These are phyloP conservation scores for Orcinus orca DNA, from an alignment of 2,113 vertebrate species.

Conservation along the genomic window DNA sequence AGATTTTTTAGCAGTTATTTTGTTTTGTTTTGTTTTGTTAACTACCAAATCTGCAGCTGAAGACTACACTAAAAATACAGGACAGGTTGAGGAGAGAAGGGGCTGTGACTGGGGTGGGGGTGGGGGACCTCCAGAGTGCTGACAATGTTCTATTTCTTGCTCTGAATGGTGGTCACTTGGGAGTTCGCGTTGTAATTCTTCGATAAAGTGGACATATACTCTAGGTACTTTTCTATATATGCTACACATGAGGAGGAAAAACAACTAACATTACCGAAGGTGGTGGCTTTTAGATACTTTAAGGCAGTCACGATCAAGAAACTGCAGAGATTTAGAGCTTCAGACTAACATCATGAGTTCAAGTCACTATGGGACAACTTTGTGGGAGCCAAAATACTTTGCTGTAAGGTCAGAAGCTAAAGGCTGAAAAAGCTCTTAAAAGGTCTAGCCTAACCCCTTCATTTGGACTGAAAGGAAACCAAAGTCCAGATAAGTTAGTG, in stretches of 20 bases:
- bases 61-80: neutral
- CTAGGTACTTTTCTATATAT: neutral
- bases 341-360: neutral
- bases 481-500: neutral
- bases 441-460: neutral
- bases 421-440: neutral
- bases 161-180: neutral
- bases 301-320: neutral
- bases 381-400: neutral
- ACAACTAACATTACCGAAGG: neutral
- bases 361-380: neutral
- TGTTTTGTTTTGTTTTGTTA: neutral
- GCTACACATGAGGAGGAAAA: neutral
- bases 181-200: neutral
- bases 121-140: neutral
- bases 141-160: neutral
- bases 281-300: neutral
- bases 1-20: neutral
- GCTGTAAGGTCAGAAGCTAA: neutral
- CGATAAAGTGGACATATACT: neutral
- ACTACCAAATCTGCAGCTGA: neutral
- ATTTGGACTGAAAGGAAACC: neutral
- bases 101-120: neutral
- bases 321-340: neutral
- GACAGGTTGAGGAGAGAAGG: neutral